phyloP scores from a whole-genome alignment of 1,140 invertebrate genomes.

The Drosophila pallidifrons region DNA sequence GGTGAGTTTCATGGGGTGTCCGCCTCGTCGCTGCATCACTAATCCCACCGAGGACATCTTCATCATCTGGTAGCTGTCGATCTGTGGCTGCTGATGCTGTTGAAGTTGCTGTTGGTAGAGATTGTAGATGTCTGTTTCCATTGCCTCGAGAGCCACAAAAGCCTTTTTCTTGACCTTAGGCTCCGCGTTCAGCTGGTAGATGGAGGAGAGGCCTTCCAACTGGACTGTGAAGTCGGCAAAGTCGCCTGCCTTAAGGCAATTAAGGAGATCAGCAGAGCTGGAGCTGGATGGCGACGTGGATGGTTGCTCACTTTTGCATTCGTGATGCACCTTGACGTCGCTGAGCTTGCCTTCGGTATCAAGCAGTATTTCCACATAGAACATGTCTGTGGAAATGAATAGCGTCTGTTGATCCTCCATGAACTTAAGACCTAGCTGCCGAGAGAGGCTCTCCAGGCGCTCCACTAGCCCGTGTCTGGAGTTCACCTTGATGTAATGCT shows the following conservation, averaged over 20 bases:
- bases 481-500: slow-evolving; percentile 97
- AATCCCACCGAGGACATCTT: slow-evolving; percentile 96
- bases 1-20: slow-evolving; percentile 96
- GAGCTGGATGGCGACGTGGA: slow-evolving; percentile 86
- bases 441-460: slow-evolving; percentile 94
- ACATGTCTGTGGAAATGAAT: slow-evolving; percentile 98
- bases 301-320: slow-evolving; percentile 86
- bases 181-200: slow-evolving; percentile 97
- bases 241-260: slow-evolving; percentile 92
- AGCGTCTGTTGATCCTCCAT: slow-evolving; percentile 85
- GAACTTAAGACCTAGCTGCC: slow-evolving; percentile 90
- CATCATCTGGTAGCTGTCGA: slow-evolving; percentile 93
- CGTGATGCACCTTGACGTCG: slow-evolving; percentile 91
- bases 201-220: slow-evolving; percentile 94
- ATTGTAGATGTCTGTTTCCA: slow-evolving; percentile 95
- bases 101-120: slow-evolving; percentile 91
- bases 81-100: slow-evolving; percentile 23
- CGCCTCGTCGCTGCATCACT: slow-evolving; percentile 91
- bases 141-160: slow-evolving; percentile 94
- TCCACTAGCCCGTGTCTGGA: slow-evolving; percentile 96
- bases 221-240: slow-evolving; percentile 97
- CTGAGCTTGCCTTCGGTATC: slow-evolving; percentile 93
- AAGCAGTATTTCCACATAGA: slow-evolving; percentile 96
- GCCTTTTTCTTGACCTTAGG: slow-evolving; percentile 97
- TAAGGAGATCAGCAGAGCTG: slow-evolving; percentile 89